Conservation (phyloP, 1,140 invertebrate genomes). For the Ostrea edulis region DNA sequence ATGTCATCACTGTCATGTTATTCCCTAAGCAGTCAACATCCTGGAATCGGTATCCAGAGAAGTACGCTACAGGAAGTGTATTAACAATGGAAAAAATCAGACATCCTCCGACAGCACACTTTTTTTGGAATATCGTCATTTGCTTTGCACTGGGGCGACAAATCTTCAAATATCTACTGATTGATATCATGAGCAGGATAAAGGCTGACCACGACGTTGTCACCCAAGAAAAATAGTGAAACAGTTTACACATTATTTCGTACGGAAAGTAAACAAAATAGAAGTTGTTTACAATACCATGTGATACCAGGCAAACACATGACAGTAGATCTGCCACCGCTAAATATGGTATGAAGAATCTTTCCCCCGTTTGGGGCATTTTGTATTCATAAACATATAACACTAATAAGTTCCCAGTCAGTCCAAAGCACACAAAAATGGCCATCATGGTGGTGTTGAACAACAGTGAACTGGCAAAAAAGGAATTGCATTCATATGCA, state of each 20-base stretch:
- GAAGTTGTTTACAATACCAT: constrained; percentile 45
- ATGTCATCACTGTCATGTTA: neutral
- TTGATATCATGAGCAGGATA: constrained; percentile 46
- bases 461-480: neutral
- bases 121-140: neutral
- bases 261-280: constrained; percentile 44
- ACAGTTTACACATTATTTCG: constrained; percentile 44
- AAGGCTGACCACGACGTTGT: constrained; percentile 51
- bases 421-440: neutral
- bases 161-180: constrained; percentile 55
- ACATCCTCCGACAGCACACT: neutral
- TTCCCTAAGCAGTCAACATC: too few relatives aligned
- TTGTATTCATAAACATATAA: neutral
- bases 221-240: constrained; percentile 48
- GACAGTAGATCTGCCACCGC: constrained; percentile 49
- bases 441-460: neutral
- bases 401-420: neutral
- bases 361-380: constrained; percentile 38
- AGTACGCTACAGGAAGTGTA: neutral
- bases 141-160: constrained; percentile 47
- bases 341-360: constrained; percentile 54
- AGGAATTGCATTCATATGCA: neutral
- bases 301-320: constrained; percentile 36
- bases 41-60: neutral
- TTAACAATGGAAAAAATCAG: neutral